A percentile compares a stretch with the other conserved stretches of the same genome.
Conservation (phyloP, 1,140 invertebrate genomes). For the Formica selysi region DNA sequence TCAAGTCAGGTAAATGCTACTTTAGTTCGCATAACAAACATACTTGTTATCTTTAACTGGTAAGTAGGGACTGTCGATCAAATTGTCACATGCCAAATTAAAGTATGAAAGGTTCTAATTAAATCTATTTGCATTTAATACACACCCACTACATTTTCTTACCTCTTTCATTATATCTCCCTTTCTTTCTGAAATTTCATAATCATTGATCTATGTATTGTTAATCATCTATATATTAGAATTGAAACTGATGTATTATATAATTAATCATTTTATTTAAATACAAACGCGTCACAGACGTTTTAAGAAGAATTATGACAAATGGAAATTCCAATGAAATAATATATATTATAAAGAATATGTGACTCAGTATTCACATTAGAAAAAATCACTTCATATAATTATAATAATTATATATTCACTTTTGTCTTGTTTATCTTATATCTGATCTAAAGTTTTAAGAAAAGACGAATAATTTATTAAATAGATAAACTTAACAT, state of each 20-base stretch:
- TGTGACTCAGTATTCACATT: not conserved
- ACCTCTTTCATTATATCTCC: not conserved
- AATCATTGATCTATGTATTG: not conserved
- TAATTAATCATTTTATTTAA: not conserved
- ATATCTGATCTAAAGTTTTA: not conserved
- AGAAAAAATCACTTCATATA: slow-evolving; percentile 1
- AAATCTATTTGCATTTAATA: not conserved
- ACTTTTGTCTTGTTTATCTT: not conserved
- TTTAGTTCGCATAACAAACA: not conserved
- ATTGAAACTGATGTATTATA: not conserved
- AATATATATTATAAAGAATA: not conserved
- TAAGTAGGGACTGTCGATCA: not conserved
- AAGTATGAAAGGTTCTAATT: slow-evolving; percentile 55
- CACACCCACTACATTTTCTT: not conserved
- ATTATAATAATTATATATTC: not conserved
- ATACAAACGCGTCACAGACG: not conserved
- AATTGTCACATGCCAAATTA: not conserved
- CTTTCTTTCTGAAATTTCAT: slow-evolving; percentile 5
- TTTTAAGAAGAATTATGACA: not conserved
- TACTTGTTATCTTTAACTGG: not conserved
- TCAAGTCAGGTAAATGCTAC: slow-evolving; percentile 84
- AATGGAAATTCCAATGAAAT: not conserved
- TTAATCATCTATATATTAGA: not conserved
- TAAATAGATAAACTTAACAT: not conserved
- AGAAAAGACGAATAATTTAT: not conserved